Evolutionary conservation across 2,888 invertebrate species (phyloP), one percentile per base, ranked within the genome.

Genomic region (Ecliptopera silaceata): DNA sequence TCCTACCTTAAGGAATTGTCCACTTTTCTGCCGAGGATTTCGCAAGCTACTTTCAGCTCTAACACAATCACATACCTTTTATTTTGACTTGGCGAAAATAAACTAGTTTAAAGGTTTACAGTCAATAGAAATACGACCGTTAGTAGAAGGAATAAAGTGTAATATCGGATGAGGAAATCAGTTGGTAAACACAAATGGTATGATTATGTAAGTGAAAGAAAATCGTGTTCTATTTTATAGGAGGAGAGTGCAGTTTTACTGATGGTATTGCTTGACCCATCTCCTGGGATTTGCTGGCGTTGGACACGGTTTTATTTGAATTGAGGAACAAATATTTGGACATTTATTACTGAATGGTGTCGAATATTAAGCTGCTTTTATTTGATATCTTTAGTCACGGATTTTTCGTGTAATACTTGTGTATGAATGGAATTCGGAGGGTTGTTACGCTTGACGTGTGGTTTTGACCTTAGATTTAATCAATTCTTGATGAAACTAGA

Each of bases 251-350:
- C 61, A 64, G 59, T 61, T 64, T 68, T 57, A 64, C 15, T 29
- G 31, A 55, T 41, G 56, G 68, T 48, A 68, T 67, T 64, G 69
- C 77, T 84, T 87, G 88, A 86, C 86, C 88, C 76, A 82, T 88
- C 91, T 80, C 87, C 61, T 69, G 86, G 86, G 89, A 89, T 79
- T 79, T 72, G 75, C 77, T 77, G 82, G 83, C 77, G 88, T 90
- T 89, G 79, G 90, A 86, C 81, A 88, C 80, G 89, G 88, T 83
- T 84, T 87, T 89, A 89, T 90, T 89, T 85, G 90, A 86, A 88
- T 88, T 80, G 79, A 74, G 80, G 75, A 79, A 88, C 89, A 90
- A 90, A 91, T 90, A 91, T 91, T 91, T 89, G 86, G 84, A 89
- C 88, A 83, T 89, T 88, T 89, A 91, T 91, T 89, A 76, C 72